Base-by-base conservation (phyloP, 2,113 vertebrate genomes). In the Platycercus adscitus region DNA sequence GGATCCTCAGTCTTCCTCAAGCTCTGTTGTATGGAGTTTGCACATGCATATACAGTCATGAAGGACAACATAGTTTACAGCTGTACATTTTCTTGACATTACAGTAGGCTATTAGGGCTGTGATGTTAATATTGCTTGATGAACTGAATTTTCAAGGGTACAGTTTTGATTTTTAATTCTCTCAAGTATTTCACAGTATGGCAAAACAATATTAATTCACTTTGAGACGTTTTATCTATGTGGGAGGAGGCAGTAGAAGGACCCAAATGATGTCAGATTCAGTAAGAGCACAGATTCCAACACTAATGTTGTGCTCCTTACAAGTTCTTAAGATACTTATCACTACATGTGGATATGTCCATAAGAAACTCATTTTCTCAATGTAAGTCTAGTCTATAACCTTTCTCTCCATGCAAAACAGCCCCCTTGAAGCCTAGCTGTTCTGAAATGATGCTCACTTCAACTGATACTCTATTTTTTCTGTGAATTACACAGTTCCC, bases 381-480 rank as follows among this genome's bases (percentile, higher is more conserved):
- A 29, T 63, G 46, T 82, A 28, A 76, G 23, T 64, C 21, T 82
- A 80, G 20, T 31, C 70, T 86, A 60, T 37, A 82, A 66, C n/a
- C n/a, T 53, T 89, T 31, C 16, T 64, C 18, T 88, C 33, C n/a
- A 81, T 52, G 76, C 66, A n/a, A 37, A 88, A 77, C 24, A 64
- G 65, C 50, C 14, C 31, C 25, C 86, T 39, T 81, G 63, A 88
- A 95, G 80, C 46, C 56, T 88, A 43, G 65, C 73, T 94, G 10
- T 91, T 91, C 77, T 79, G 56, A 95, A 89, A 79, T 96, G 28
- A 77, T 43, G 55, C 37, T 83, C 10, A 25, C 31, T 87, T 93
- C 70, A 84, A 60, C 29, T 75, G 56, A 50, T 82, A 63, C 63
- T 75, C 23, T 91, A 46, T 89, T 93, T 91, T 96, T 89, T 90